Evolutionary conservation across 2,113 vertebrate genomes (phyloP).

Genomic region (Hydrolagus affinis): DNA sequence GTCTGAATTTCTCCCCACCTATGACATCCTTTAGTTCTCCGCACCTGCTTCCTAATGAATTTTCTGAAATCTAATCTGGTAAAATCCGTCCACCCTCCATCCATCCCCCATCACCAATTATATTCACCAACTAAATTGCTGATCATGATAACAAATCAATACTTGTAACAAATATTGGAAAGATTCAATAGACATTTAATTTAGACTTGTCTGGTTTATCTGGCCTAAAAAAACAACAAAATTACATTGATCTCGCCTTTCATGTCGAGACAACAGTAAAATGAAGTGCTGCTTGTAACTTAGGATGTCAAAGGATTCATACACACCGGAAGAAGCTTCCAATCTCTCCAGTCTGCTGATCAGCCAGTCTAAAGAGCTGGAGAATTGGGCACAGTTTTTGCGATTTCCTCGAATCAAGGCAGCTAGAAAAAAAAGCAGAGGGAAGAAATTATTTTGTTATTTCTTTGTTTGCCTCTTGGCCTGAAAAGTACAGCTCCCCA

Average conservation of each 20-base stretch:
- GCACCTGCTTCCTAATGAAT: too few relatives aligned
- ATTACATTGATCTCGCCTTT: too few relatives aligned
- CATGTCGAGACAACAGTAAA: too few relatives aligned
- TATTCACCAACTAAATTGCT: background rate
- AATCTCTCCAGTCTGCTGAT: constrained; percentile 88
- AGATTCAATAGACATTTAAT: background rate
- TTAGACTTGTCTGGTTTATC: too few relatives aligned
- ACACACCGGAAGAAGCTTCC: constrained; percentile 88
- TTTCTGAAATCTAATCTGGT: too few relatives aligned
- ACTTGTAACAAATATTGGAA: background rate
- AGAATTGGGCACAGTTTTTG: constrained; percentile 96
- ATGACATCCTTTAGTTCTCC: too few relatives aligned
- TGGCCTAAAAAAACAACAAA: too few relatives aligned
- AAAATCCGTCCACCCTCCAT: too few relatives aligned
- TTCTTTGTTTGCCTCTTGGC: background rate
- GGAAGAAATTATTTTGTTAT: background rate
- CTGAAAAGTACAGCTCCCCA: background rate
- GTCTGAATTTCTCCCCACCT: too few relatives aligned
- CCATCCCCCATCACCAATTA: background rate
- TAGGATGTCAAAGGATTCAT: constrained; percentile 6
- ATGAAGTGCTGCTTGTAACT: background rate
- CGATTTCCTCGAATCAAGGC: constrained; percentile 92
- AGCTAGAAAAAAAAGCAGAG: constrained; percentile 52
- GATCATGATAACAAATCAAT: background rate
- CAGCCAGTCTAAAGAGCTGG: constrained; percentile 86